These are phyloP conservation scores for Pterostichus niger DNA, from an alignment of 2,888 invertebrate species.

Conservation along the genomic window DNA sequence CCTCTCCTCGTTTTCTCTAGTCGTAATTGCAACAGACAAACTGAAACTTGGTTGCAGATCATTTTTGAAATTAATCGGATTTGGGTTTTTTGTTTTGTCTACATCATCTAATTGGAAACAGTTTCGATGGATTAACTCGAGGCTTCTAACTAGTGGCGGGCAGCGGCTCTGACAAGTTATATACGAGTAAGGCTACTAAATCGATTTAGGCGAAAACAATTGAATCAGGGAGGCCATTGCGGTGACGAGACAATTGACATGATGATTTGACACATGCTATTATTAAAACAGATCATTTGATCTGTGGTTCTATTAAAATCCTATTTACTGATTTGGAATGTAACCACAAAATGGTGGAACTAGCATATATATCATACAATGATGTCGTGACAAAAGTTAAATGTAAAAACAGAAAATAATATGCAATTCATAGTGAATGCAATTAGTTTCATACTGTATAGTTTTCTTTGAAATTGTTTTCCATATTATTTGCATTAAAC, in stretches of 20 bases:
- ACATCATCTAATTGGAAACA: conserved; percentile 13
- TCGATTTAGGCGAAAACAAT: conserved; percentile 19
- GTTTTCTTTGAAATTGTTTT: neutral
- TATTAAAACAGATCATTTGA: neutral
- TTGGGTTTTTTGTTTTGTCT: conserved; percentile 16
- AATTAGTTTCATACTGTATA: conserved; percentile 12
- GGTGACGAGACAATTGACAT: conserved; percentile 4
- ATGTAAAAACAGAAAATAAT: conserved; percentile 7
- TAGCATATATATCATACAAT: neutral
- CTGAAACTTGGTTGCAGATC: conserved; percentile 7
- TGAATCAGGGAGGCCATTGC: neutral
- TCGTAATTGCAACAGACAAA: conserved; percentile 44
- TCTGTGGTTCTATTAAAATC: neutral
- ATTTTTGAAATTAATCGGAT: conserved; percentile 48
- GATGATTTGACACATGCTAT: neutral
- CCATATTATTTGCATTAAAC: too few relatives aligned
- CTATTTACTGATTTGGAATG: neutral
- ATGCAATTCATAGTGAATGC: neutral
- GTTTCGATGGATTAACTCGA: neutral
- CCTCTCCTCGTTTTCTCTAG: conserved; percentile 18
- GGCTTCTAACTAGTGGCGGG: neutral
- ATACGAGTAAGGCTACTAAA: neutral
- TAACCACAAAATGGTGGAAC: neutral
- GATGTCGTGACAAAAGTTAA: conserved; percentile 12
- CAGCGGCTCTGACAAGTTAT: neutral